Percentiles rank a stretch among this genome's conserved stretches.
Conservation (phyloP, 2,113 vertebrate species). For the Zonotrichia leucophrys region DNA sequence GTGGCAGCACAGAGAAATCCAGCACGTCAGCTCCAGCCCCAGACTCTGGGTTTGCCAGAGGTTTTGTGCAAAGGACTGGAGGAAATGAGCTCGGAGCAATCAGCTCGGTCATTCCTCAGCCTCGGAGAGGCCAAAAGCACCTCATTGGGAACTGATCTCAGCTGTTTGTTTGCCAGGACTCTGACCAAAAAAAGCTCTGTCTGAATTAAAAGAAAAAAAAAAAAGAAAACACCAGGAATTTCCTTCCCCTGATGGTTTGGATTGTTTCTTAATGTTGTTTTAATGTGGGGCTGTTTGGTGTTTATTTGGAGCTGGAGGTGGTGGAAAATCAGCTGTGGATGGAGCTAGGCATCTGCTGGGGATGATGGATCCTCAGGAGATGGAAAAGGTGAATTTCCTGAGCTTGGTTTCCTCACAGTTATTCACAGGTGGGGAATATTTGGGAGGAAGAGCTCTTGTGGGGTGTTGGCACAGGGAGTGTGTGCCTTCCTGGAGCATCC, state of each 20-base stretch:
- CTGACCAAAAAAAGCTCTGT: constrained; percentile 20
- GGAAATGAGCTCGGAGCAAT: constrained; percentile 15
- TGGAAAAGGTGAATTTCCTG: neutral
- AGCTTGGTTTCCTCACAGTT: neutral
- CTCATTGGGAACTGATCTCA: constrained; percentile 62
- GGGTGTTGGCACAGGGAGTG: neutral
- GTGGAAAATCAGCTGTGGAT: neutral
- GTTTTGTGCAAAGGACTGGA: neutral
- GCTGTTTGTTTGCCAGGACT: constrained; percentile 51
- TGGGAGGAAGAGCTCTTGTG: neutral
- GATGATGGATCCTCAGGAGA: neutral
- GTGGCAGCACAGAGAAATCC: neutral
- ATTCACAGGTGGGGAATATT: neutral
- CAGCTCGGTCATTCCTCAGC: constrained; percentile 35
- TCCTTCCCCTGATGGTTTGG: constrained; percentile 47
- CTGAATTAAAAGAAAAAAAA: neutral
- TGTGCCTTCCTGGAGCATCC: neutral
- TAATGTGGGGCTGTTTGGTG: constrained; percentile 20
- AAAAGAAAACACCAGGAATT: neutral
- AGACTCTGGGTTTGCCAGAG: neutral
- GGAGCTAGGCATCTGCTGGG: neutral
- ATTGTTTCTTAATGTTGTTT: constrained; percentile 57
- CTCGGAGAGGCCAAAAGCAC: neutral
- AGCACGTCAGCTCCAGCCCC: neutral
- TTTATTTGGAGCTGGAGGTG: neutral